Base-by-base conservation (phyloP, 2,797 vertebrate species). In the Paratrypauchen microcephalus region DNA sequence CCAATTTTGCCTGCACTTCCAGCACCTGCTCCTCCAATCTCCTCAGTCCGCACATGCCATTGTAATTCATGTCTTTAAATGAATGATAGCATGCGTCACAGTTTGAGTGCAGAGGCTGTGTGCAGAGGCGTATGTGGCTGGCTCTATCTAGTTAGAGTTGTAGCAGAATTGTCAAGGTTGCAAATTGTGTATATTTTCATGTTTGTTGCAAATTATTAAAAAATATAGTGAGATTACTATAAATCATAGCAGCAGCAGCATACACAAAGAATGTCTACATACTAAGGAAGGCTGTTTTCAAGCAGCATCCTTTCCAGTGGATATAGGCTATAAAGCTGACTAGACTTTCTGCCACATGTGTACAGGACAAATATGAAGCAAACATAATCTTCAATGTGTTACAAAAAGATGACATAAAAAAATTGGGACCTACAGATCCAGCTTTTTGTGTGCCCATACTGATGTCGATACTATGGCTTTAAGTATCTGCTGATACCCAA, bases 1-100 rank as follows among this genome's bases (percentile, higher is more conserved):
- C 80, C 85, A 88, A 88, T 92, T 63, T 89, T 84, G 76, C 70
- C 75, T 48, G 41, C 78, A 81, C 80, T 71, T 84, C 81, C 88
- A 81, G 82, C 81, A 83, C 83, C 18, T 57, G 16, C 41, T 71
- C 65, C 47, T 74, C 76, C 59, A 71, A 47, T 76, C 55, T 54
- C 2, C 69, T 79, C 57, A 48, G 26, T 48, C 30, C 56, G 68
- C 41, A 30, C 30, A 4, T 19, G 50, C 58, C 73, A 15, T 64
- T 71, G 69, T 41, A 69, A 65, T 70, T 64, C 62, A 74, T 4
- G 26, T 68, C 36, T 75, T 75, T 71, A 74, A 77, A 78, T 76
- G 68, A 81, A 79, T 73, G 69, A 19, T 50, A 39, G 48, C 24
- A 28, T 72, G 70, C 21, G 3, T 75, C 69, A 75, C 68, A 69